Base-by-base conservation (phyloP, 2,888 invertebrate species). In the Sabellastarte sp. region DNA sequence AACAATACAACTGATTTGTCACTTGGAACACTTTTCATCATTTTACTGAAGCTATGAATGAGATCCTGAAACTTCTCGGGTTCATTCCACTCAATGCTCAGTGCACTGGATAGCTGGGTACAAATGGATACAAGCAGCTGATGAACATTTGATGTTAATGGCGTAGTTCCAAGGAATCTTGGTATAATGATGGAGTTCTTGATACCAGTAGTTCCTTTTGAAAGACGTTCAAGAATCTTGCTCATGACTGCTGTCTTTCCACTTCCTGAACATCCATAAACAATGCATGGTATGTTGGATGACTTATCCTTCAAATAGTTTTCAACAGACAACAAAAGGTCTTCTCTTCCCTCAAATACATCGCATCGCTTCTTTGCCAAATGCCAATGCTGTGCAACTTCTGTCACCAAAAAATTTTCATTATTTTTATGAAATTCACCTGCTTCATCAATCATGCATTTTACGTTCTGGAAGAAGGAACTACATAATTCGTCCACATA, bases 1-100 rank as follows among this genome's bases (percentile, higher is more conserved):
- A 74, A 31, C 10, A 74, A 32, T 26, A 74, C 52, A 28, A 74
- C 53, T 24, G 66, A 64, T 5, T 66, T 59, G 4, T 65, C 60
- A 3, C 60, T 20, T 26, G 70, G 69, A 15, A 69, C 66, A 3
- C 26, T 3, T 20, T 3, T 4, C 2, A 50, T 32, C 29, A 59
- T 3, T 3, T 50, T 3, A 10, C 3, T 20, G 28, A 63, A 59
- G 3, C 28, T 4, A 26, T 30, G 50, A 3, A 60, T 50, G 26
- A 63, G 28, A 26, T 59, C 63, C 20, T 24, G 2, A 4, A 51
- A 51, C 28, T 59, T 59, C 2, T 63, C 59, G 10, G 59, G 59
- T 31, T 59, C 32, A 2, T 29, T 5, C 63, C 63, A 63, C 20
- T 50, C 10, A 3, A 10, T 31, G 3, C 24, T 29, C 30, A 3